Evolutionary conservation across 64 coral and sea anemone genomes (phyloP).

Genomic region (Pocillopora verrucosa): DNA sequence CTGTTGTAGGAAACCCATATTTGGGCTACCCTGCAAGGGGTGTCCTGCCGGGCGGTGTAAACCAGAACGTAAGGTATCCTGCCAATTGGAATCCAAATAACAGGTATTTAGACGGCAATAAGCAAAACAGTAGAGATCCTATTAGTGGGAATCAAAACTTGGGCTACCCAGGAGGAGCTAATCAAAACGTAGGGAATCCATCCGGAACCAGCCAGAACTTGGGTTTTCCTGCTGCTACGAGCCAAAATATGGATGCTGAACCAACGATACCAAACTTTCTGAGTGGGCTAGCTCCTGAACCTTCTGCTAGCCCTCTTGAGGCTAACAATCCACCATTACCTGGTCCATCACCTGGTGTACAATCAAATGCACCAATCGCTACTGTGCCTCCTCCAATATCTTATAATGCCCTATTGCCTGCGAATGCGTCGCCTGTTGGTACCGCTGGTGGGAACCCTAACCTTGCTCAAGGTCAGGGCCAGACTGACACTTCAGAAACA

Average conservation of each 20-base stretch:
- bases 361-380: too few species aligned
- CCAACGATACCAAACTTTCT: slow-evolving; percentile 20
- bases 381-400: too few species aligned
- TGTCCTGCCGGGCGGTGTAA: background rate
- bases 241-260: background rate
- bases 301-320: background rate
- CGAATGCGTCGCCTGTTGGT: background rate
- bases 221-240: slow-evolving; percentile 10
- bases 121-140: background rate
- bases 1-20: background rate
- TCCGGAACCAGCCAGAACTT: background rate
- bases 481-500: background rate
- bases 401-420: background rate
- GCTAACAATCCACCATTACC: background rate
- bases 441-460: background rate
- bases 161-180: background rate
- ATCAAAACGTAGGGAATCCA: background rate
- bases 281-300: background rate
- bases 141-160: background rate
- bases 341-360: background rate
- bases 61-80: slow-evolving; percentile 16
- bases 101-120: background rate
- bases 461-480: background rate
- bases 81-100: background rate
- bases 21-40: background rate